A percentile compares a stretch with the other conserved stretches of the same genome.
Conservation (phyloP, 2,888 invertebrate genomes). For the Nemapogon koenigi region DNA sequence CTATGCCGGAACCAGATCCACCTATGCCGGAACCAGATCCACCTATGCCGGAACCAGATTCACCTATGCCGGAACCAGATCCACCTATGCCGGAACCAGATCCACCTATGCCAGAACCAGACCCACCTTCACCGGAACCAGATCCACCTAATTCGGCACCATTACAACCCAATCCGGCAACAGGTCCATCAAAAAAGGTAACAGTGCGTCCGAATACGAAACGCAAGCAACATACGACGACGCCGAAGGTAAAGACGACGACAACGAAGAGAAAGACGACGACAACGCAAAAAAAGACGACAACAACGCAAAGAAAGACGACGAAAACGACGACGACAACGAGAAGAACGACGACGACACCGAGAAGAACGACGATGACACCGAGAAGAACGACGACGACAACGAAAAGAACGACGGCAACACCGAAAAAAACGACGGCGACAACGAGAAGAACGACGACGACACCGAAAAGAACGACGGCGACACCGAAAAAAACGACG, state of each 20-base stretch:
- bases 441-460: conserved; percentile 11
- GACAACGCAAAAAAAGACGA: background rate
- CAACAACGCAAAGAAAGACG: conserved; percentile 8
- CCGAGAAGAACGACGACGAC: conserved; percentile 10
- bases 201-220: background rate
- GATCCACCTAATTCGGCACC: conserved; percentile 5
- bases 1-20: conserved; percentile 1
- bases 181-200: no score
- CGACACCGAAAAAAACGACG: no score
- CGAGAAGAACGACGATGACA: background rate
- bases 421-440: conserved; percentile 12
- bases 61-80: no score
- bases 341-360: conserved; percentile 6
- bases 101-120: no score
- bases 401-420: background rate
- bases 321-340: conserved; percentile 6
- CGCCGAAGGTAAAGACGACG: conserved; percentile 3
- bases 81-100: no score
- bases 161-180: no score
- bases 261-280: conserved; percentile 8
- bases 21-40: no score
- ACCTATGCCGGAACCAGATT: no score
- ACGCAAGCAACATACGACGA: conserved; percentile 2
- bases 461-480: conserved; percentile 11
- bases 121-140: background rate